phyloP scores from a whole-genome alignment of 1,140 invertebrate genomes.

The Medauroidea extradentata region DNA sequence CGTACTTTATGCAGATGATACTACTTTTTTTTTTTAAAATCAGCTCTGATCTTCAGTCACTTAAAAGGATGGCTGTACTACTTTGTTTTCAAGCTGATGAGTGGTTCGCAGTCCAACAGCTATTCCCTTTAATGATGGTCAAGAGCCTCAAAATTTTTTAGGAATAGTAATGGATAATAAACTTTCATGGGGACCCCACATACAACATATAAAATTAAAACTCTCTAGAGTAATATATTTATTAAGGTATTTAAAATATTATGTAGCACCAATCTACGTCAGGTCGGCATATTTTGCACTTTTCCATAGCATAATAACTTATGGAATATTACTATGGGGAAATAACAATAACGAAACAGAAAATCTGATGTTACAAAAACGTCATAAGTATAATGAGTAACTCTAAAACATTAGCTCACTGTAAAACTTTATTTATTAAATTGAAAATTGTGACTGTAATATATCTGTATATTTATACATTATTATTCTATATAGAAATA shows the following conservation, averaged over 20 bases:
- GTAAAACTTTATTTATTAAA: too few relatives aligned
- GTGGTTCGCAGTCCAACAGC: neutral
- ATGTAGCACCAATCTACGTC: neutral
- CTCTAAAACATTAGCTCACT: neutral
- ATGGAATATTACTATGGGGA: neutral
- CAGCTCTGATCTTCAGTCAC: too few relatives aligned
- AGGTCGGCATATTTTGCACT: neutral
- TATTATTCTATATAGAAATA: too few relatives aligned
- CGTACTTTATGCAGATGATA: too few relatives aligned
- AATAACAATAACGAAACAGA: neutral
- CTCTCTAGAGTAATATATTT: neutral
- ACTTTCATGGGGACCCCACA: neutral
- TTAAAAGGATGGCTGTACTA: too few relatives aligned
- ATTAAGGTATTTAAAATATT: slow-evolving; percentile 1
- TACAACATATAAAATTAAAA: neutral
- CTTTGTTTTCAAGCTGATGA: too few relatives aligned
- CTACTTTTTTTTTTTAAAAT: too few relatives aligned
- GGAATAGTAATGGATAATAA: neutral
- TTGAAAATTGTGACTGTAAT: too few relatives aligned
- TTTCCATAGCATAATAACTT: neutral
- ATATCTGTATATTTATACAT: too few relatives aligned
- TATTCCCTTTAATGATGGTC: neutral
- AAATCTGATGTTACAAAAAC: neutral
- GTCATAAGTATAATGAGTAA: neutral
- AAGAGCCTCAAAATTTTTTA: neutral